Evolutionary conservation across 1,140 invertebrate genomes (phyloP), one percentile per base, ranked within the genome.

Genomic region (Potamilus streckersoni): DNA sequence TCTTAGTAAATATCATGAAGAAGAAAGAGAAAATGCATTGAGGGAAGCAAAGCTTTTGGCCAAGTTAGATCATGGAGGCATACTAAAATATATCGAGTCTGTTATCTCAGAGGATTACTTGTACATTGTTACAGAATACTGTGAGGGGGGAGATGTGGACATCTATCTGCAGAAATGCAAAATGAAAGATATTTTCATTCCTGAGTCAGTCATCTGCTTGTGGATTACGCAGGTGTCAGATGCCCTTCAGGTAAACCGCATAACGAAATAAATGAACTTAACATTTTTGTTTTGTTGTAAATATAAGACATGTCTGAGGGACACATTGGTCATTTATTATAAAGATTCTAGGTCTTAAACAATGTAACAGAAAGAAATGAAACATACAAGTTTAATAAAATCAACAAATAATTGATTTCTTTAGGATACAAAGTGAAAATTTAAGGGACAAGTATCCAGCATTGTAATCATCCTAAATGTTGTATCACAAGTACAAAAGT

Each of bases 51-150:
- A 79, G 23, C 70, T 84, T 55, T 68, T 84, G 60, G 69, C 80
- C 2, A 71, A 76, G 13, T 59, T 84, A 12, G 71, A 71, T 27
- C 82, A 84, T 66, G 79, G 72, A 0, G 63, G 79, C 68, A 80
- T 84, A 19, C 76, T 84, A n/a, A 73, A 76, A 56, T 83, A 83
- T 59, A 71, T 84, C 0, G 83, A 84, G 67, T 83, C 83, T 15
- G 82, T 84, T 62, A 75, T 83, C 58, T 77, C 79, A 38, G 79
- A 80, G 14, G 80, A 82, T 5, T 74, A 76, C 38, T 67, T 83
- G 15, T 79, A 80, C 61, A 83, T 84, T 67, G 80, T 84, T 15
- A 80, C 82, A 69, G 83, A 84, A 63, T 83, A 77, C 60, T 84
- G 83, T 74, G 80, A 80, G 23, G 76, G 79, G 17, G 83, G 83